Conservation (phyloP, 2,888 invertebrate species). For the Heliothis peltigera region DNA sequence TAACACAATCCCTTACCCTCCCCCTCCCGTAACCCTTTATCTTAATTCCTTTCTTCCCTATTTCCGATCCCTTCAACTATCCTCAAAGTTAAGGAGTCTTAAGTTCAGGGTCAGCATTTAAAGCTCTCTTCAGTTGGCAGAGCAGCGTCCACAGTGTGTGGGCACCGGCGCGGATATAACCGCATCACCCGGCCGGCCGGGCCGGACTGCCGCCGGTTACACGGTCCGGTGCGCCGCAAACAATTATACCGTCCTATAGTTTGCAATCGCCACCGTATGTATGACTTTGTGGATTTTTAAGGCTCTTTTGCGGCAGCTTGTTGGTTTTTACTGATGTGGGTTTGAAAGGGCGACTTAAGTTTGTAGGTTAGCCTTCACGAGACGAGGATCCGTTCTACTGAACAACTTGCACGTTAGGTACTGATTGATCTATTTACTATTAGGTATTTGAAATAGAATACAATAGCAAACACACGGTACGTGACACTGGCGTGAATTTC, state of each 20-base stretch:
- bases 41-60: too few relatives aligned
- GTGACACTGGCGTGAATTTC: too few relatives aligned
- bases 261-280: constrained; percentile 11
- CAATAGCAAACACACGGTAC: too few relatives aligned
- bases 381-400: too few relatives aligned
- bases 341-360: neutral
- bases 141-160: neutral
- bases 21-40: too few relatives aligned
- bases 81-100: neutral
- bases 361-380: too few relatives aligned
- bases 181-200: constrained; percentile 52
- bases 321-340: neutral
- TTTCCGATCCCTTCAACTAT: neutral
- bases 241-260: constrained; percentile 43
- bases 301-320: neutral
- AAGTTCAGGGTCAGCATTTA: constrained; percentile 25
- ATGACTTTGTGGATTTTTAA: neutral
- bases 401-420: too few relatives aligned
- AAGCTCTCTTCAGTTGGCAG: neutral
- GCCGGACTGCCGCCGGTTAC: constrained; percentile 48
- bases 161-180: constrained; percentile 55
- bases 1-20: too few relatives aligned
- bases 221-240: constrained; percentile 52
- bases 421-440: too few relatives aligned
- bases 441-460: too few relatives aligned